Evolutionary conservation across 2,888 invertebrate species (phyloP).

Genomic region (Drosophila pullipes): DNA sequence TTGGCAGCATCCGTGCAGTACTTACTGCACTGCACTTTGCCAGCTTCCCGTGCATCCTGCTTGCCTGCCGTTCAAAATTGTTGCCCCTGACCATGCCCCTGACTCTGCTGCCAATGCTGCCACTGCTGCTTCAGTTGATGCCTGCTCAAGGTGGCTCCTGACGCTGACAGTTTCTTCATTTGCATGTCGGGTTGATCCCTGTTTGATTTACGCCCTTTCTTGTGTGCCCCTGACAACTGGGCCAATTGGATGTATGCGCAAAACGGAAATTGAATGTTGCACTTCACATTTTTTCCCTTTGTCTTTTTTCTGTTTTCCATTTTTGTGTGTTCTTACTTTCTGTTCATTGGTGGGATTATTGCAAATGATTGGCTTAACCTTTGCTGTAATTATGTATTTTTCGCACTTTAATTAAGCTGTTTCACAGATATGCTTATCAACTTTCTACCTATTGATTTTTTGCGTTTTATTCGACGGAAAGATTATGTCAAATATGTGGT

Average conservation of each 20-base stretch:
- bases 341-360: background rate
- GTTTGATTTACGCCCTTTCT: conserved; percentile 64
- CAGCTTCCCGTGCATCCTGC: conserved; percentile 44
- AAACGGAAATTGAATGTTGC: conserved; percentile 41
- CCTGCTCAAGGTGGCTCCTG: conserved; percentile 34
- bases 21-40: conserved; percentile 60
- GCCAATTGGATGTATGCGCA: conserved; percentile 59
- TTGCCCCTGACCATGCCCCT: background rate
- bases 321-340: background rate
- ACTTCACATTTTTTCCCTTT: background rate
- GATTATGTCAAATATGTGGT: background rate
- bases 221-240: conserved; percentile 14
- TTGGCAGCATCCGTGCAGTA: conserved; percentile 31
- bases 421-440: background rate
- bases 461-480: background rate
- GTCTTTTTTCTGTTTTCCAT: background rate
- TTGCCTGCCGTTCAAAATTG: conserved; percentile 13
- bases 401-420: background rate
- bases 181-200: conserved; percentile 63
- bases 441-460: background rate
- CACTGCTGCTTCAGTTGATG: conserved; percentile 33
- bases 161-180: conserved; percentile 73
- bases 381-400: background rate
- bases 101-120: background rate
- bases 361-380: background rate